A percentile compares a stretch with the other conserved stretches of the same genome.
phyloP scores from a whole-genome alignment of 1,140 invertebrate species.

The Colletes gigas region DNA sequence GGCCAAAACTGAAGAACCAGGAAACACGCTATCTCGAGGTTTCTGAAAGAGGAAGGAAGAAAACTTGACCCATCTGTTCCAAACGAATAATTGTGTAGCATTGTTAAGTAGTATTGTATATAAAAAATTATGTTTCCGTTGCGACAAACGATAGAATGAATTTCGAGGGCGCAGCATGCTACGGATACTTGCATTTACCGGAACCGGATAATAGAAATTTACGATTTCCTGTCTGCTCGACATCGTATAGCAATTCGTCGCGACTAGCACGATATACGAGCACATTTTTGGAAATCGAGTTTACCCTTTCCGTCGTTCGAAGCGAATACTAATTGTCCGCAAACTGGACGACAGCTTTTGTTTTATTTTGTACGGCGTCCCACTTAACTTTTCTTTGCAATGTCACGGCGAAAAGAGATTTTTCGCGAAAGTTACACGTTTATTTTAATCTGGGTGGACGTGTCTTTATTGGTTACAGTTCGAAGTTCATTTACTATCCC shows the following conservation, averaged over 20 bases:
- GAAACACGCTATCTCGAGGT: conserved; percentile 9
- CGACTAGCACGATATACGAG: conserved; percentile 24
- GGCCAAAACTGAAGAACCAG: conserved; percentile 31
- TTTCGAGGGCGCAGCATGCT: not conserved
- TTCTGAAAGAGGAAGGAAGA: conserved; percentile 42
- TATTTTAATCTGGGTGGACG: too few relatives aligned
- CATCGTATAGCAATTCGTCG: conserved; percentile 34
- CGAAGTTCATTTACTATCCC: too few relatives aligned
- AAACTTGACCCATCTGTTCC: conserved; percentile 8
- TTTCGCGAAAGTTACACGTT: too few relatives aligned
- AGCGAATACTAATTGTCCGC: conserved; percentile 2
- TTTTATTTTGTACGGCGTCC: not conserved
- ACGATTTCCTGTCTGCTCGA: conserved; percentile 23
- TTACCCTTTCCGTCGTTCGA: conserved; percentile 3
- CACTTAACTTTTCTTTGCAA: too few relatives aligned
- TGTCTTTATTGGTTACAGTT: too few relatives aligned
- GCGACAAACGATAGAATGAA: not conserved
- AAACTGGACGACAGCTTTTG: not conserved
- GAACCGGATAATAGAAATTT: not conserved
- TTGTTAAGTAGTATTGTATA: conserved; percentile 42
- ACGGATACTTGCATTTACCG: not conserved
- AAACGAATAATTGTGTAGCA: conserved; percentile 25
- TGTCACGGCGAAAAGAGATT: too few relatives aligned
- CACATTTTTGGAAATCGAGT: not conserved
- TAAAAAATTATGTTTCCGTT: not conserved